Conservation (phyloP, 2,797 vertebrate genomes). For the Eurystomus glaucurus region DNA sequence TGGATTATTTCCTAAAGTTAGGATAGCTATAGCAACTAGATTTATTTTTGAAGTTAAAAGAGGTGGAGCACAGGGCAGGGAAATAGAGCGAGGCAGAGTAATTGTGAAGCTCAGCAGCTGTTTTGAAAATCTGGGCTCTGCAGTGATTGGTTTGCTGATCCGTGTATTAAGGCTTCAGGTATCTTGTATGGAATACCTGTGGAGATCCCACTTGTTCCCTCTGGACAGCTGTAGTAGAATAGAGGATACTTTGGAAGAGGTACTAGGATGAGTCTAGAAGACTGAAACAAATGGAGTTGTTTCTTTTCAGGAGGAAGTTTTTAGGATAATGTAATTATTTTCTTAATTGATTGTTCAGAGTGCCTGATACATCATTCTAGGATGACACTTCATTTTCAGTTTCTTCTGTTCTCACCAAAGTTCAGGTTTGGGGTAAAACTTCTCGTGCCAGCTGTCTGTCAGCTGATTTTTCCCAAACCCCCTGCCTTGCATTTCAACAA, state of each 20-base stretch:
- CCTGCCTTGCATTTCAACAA: not conserved
- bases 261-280: not conserved
- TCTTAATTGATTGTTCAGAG: not conserved
- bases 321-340: not conserved
- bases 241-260: not conserved
- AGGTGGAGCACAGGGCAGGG: not conserved
- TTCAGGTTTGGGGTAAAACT: not conserved
- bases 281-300: not conserved
- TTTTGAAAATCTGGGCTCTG: not conserved
- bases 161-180: not conserved
- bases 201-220: not conserved
- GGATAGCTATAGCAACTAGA: not conserved
- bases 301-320: not conserved
- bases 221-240: not conserved
- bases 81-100: not conserved
- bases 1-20: not conserved
- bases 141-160: not conserved
- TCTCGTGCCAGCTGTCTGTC: not conserved
- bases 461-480: not conserved
- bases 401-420: not conserved
- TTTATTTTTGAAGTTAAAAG: slow-evolving; percentile 10
- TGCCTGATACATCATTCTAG: not conserved
- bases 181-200: not conserved
- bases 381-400: not conserved
- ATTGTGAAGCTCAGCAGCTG: not conserved